Conservation (phyloP, 2,888 invertebrate species). For the Chrysina gloriosa region DNA sequence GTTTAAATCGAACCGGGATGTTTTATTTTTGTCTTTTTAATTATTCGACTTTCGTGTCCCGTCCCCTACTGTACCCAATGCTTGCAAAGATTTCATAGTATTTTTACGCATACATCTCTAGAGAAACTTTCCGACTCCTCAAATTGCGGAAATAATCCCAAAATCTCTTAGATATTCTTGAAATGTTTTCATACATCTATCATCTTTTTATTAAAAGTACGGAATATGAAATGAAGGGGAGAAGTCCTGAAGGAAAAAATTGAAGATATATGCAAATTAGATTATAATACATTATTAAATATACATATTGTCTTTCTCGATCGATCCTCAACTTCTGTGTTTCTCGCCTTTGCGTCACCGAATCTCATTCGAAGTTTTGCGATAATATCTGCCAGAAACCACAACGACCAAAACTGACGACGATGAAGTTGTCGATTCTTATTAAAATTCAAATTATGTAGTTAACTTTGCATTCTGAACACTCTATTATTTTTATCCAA, state of each 20-base stretch:
- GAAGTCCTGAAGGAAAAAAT: conserved; percentile 9
- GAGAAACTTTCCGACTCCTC: not conserved
- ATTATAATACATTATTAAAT: conserved; percentile 37
- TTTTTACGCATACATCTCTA: too few species aligned
- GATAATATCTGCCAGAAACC: not conserved
- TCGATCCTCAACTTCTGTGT: conserved; percentile 5
- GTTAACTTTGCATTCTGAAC: too few species aligned
- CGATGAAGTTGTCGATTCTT: too few species aligned
- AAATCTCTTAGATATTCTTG: conserved; percentile 19
- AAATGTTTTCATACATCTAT: conserved; percentile 33
- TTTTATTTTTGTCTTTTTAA: not conserved
- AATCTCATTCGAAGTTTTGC: too few species aligned
- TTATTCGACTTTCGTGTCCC: not conserved
- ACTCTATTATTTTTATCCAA: too few species aligned
- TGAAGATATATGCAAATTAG: conserved; percentile 29
- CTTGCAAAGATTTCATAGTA: too few species aligned
- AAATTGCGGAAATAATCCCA: not conserved
- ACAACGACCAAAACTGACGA: too few species aligned
- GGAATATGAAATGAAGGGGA: conserved; percentile 22
- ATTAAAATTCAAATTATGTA: not conserved
- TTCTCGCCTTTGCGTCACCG: too few species aligned
- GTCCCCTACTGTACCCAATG: not conserved
- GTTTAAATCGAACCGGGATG: not conserved
- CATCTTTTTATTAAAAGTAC: conserved; percentile 34
- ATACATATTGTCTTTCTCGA: conserved; percentile 18